These are phyloP conservation scores for Dolichomitus sp. DNA, from an alignment of 2,888 invertebrate species.

Conservation along the genomic window DNA sequence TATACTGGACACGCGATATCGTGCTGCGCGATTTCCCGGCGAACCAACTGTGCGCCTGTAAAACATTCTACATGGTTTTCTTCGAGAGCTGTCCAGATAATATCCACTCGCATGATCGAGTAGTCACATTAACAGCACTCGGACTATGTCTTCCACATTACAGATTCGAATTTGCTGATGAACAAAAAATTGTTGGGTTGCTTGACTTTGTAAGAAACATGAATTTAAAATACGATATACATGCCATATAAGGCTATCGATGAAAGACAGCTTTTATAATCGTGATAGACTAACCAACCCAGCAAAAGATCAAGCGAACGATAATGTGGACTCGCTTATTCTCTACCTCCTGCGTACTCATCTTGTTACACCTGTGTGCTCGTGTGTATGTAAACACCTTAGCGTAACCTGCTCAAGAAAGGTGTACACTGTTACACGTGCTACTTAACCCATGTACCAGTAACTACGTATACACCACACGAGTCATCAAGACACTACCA, in stretches of 20 bases:
- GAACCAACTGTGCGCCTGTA: constrained; percentile 19
- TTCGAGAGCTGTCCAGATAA: constrained; percentile 24
- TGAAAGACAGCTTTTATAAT: constrained; percentile 56
- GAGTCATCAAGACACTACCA: constrained; percentile 11
- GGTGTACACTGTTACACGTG: constrained; percentile 12
- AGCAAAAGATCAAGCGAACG: constrained; percentile 58
- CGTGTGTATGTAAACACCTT: constrained; percentile 44
- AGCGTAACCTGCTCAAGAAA: constrained; percentile 37
- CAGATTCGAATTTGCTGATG: constrained; percentile 24
- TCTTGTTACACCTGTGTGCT: constrained; percentile 56
- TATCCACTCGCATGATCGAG: constrained; percentile 36
- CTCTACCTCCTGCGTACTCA: constrained; percentile 32
- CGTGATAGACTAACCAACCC: constrained; percentile 62
- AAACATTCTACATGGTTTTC: constrained; percentile 9
- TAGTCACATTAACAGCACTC: constrained; percentile 14
- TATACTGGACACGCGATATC: constrained; percentile 65
- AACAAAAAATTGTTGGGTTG: constrained; percentile 14
- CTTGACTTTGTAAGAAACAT: constrained; percentile 50
- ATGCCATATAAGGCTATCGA: not conserved
- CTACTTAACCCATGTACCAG: not conserved
- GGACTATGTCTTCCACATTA: not conserved
- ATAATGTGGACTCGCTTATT: constrained; percentile 40
- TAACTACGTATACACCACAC: not conserved
- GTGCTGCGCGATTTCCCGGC: constrained; percentile 60
- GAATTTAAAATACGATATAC: constrained; percentile 56